phyloP scores from a whole-genome alignment of 2,113 vertebrate genomes.

The Cephalophus harveyi region DNA sequence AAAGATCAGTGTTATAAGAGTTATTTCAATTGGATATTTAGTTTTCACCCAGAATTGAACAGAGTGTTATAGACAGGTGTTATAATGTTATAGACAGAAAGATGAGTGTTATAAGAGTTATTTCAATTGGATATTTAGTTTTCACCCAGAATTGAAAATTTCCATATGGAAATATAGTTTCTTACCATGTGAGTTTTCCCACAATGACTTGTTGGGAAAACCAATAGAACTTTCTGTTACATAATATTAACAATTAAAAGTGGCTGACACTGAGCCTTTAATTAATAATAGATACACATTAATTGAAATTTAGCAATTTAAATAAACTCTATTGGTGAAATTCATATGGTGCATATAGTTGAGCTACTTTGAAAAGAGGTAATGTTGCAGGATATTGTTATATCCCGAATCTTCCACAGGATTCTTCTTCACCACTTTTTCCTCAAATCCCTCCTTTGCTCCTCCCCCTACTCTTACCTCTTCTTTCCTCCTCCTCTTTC shows the following conservation, averaged over 20 bases:
- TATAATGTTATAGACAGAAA: not conserved
- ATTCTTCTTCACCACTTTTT: not conserved
- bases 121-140: slow-evolving; percentile 45
- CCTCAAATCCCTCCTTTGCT: not conserved
- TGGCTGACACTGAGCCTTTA: not conserved
- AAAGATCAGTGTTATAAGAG: slow-evolving; percentile 2
- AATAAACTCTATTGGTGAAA: not conserved
- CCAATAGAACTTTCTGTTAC: not conserved
- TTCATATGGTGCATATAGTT: not conserved
- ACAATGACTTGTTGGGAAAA: not conserved
- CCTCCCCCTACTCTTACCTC: not conserved
- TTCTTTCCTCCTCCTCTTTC: not conserved
- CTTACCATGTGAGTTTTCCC: not conserved
- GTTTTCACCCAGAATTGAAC: slow-evolving; percentile 44
- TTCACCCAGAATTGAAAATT: slow-evolving; percentile 40
- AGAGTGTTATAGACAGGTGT: not conserved
- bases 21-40: slow-evolving; percentile 29
- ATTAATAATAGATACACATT: not conserved
- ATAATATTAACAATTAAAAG: slow-evolving; percentile 14
- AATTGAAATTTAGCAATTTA: not conserved
- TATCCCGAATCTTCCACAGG: not conserved
- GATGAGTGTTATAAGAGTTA: not conserved
- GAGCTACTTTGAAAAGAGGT: not conserved
- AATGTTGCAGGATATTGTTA: too few relatives aligned
- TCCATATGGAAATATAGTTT: not conserved